Evolutionary conservation across 2,113 vertebrate genomes (phyloP).

Genomic region (Sapajus apella): DNA sequence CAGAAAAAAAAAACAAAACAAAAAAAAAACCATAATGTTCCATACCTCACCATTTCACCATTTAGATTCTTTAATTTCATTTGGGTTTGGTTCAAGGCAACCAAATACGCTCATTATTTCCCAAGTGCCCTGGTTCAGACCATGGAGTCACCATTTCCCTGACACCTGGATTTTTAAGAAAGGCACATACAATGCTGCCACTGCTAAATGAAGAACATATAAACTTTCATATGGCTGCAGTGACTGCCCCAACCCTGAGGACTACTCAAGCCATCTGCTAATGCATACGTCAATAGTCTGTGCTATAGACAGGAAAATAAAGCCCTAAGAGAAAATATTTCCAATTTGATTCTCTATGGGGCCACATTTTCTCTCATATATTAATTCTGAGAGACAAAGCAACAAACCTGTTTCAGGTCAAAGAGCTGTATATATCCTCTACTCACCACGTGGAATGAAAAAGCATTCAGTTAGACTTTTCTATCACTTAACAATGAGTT

Average conservation of each 20-base stretch:
- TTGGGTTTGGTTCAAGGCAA: background rate
- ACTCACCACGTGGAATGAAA: background rate
- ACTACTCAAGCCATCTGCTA: background rate
- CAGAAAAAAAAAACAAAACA: too few species aligned
- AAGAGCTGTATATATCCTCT: background rate
- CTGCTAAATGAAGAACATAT: background rate
- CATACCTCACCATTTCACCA: background rate
- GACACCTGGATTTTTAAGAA: background rate
- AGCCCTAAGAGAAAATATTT: background rate
- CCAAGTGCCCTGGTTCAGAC: background rate
- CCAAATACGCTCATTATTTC: background rate
- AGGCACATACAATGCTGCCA: background rate
- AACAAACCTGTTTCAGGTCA: background rate
- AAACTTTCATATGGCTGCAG: rapidly evolving
- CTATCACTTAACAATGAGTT: background rate
- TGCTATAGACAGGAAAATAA: background rate
- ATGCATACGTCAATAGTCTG: background rate
- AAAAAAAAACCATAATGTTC: too few species aligned
- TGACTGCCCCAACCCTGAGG: background rate
- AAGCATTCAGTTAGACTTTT: background rate
- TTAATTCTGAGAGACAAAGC: constrained; percentile 11
- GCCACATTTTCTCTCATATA: background rate
- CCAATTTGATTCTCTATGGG: background rate
- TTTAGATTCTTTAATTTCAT: background rate
- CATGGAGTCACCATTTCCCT: background rate